Conservation (phyloP, 2,888 invertebrate species). For the Erebia palarica region DNA sequence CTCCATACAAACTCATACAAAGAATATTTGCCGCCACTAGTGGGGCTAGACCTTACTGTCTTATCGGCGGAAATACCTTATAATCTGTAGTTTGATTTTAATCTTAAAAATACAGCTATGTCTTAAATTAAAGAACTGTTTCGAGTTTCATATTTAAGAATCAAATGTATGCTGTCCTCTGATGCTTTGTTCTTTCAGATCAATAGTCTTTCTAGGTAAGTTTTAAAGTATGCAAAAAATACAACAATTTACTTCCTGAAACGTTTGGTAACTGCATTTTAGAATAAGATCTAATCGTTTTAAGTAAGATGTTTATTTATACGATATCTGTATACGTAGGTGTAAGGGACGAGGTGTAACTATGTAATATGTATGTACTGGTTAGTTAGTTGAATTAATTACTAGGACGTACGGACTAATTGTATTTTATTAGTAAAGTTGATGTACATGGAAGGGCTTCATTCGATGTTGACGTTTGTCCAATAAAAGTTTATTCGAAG, state of each 20-base stretch:
- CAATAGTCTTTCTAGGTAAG: neutral
- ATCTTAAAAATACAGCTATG: no score
- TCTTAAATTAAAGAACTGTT: no score
- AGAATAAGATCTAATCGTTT: constrained; percentile 26
- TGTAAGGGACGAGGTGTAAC: constrained; percentile 39
- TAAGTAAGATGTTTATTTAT: constrained; percentile 57
- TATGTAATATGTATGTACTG: constrained; percentile 41
- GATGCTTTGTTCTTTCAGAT: neutral
- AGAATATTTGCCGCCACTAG: no score
- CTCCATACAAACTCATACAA: no score
- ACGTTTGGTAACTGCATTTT: neutral
- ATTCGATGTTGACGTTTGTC: constrained; percentile 67
- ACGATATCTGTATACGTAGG: constrained; percentile 44
- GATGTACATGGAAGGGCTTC: constrained; percentile 72
- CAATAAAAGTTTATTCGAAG: constrained; percentile 79
- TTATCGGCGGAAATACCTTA: no score
- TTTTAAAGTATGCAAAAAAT: neutral
- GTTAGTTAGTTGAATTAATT: constrained; percentile 61
- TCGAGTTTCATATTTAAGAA: no score
- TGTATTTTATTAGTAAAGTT: constrained; percentile 70
- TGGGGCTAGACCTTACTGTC: no score
- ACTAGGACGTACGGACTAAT: constrained; percentile 47
- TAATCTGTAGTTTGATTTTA: no score
- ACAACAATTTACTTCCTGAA: neutral
- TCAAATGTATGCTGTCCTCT: neutral